Conservation (phyloP, 2,797 vertebrate genomes). For the Catostomus latipinnis region DNA sequence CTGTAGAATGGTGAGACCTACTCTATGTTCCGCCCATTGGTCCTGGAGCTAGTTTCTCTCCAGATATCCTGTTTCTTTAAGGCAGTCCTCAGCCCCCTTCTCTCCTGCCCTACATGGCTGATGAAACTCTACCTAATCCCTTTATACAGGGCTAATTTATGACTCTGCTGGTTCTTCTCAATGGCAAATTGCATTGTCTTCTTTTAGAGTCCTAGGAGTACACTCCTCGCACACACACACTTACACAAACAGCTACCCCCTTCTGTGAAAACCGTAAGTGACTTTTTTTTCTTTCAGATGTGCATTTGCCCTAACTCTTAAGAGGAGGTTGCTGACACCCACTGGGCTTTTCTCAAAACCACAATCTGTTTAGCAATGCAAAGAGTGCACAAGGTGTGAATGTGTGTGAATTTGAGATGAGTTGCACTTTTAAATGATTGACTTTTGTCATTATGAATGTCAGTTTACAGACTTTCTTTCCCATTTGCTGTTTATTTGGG, state of each 20-base stretch:
- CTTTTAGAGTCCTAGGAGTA: constrained; percentile 76
- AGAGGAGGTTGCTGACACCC: constrained; percentile 50
- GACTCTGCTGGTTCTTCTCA: constrained; percentile 85
- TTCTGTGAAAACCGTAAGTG: constrained; percentile 45
- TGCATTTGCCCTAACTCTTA: constrained; percentile 49
- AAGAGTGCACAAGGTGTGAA: constrained; percentile 56
- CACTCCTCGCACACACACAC: constrained; percentile 51
- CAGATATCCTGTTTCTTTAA: constrained; percentile 76
- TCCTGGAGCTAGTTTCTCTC: constrained; percentile 58
- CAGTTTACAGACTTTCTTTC: constrained; percentile 11
- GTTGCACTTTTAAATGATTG: constrained; percentile 80
- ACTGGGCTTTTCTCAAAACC: constrained; percentile 49
- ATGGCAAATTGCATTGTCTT: constrained; percentile 88
- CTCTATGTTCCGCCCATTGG: constrained; percentile 53
- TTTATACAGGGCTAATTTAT: constrained; percentile 87
- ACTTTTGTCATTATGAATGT: constrained; percentile 49
- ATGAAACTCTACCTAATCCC: constrained; percentile 86
- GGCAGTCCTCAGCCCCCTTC: constrained; percentile 64
- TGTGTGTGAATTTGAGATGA: constrained; percentile 74
- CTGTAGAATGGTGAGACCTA: constrained; percentile 55
- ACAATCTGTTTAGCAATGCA: constrained; percentile 80
- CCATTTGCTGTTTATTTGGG: constrained; percentile 34
- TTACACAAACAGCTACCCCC: constrained; percentile 56
- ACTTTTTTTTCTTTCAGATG: constrained; percentile 48
- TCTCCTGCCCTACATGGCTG: constrained; percentile 66